Conservation (phyloP, 2,797 vertebrate species). For the Coregonus sp. region DNA sequence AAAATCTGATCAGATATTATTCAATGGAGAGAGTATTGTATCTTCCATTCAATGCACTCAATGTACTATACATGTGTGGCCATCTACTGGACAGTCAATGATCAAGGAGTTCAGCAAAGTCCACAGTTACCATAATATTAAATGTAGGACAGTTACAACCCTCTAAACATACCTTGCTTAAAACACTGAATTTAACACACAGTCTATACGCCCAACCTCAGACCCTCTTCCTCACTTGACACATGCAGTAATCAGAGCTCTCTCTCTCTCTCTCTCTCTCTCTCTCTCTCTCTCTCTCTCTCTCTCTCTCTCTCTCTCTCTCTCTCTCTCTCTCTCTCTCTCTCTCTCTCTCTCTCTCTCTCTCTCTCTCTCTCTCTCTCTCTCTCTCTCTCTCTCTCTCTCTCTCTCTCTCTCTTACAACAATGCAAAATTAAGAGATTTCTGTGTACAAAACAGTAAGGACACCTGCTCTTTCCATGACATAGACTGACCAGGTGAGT, state of each 20-base stretch:
- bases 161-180: neutral
- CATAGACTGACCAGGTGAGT: too few species aligned
- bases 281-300: too few species aligned
- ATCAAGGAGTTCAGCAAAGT: neutral
- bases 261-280: too few species aligned
- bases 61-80: neutral
- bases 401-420: neutral
- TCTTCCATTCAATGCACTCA: neutral
- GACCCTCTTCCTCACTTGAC: conserved; percentile 23
- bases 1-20: neutral
- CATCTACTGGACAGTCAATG: neutral
- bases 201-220: conserved; percentile 9
- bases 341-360: too few species aligned
- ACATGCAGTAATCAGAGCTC: too few species aligned
- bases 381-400: too few species aligned
- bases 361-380: too few species aligned
- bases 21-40: neutral
- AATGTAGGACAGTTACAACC: neutral
- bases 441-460: too few species aligned
- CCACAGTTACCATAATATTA: neutral
- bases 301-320: too few species aligned
- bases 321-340: too few species aligned
- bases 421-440: neutral
- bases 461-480: too few species aligned
- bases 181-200: neutral